Percentiles rank a stretch among this genome's conserved stretches.
phyloP scores from a whole-genome alignment of 2,888 invertebrate genomes.

The Bedellia somnulentella region DNA sequence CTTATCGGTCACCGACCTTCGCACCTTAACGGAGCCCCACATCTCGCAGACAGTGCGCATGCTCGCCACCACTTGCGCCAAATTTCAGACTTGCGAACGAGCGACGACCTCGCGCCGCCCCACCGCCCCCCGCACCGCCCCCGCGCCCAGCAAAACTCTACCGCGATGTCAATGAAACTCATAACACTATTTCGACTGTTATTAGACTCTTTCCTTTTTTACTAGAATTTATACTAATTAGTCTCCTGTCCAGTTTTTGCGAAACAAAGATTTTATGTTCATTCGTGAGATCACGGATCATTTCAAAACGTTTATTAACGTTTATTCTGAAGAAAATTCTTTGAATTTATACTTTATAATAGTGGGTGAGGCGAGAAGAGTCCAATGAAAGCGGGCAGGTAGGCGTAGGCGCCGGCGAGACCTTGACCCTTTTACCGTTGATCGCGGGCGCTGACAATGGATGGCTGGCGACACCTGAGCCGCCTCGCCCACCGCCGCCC shows the following conservation, averaged over 20 bases:
- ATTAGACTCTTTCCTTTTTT: no score
- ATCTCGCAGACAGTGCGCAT: constrained; percentile 31
- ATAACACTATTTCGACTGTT: no score
- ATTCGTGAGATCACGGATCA: no score
- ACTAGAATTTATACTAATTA: no score
- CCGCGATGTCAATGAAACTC: no score
- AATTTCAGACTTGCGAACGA: constrained; percentile 23
- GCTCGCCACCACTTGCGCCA: constrained; percentile 12
- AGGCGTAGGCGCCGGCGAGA: constrained; percentile 39
- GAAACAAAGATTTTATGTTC: no score
- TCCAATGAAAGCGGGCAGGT: constrained; percentile 27
- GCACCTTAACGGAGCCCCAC: constrained; percentile 54
- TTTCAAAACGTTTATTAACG: no score
- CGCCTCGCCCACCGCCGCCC: constrained; percentile 9
- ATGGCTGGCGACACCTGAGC: constrained; percentile 42
- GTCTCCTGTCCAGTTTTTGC: no score
- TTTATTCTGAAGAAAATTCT: not conserved
- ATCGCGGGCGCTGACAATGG: constrained; percentile 18
- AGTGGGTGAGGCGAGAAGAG: constrained; percentile 12
- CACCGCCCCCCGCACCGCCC: no score
- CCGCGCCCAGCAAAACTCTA: not conserved
- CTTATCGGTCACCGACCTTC: constrained; percentile 59
- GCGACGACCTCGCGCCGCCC: constrained; percentile 10
- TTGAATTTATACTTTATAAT: not conserved
- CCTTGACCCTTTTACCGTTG: constrained; percentile 41